phyloP scores from a whole-genome alignment of 2,113 vertebrate species.

The Drymodes brunneopygia region DNA sequence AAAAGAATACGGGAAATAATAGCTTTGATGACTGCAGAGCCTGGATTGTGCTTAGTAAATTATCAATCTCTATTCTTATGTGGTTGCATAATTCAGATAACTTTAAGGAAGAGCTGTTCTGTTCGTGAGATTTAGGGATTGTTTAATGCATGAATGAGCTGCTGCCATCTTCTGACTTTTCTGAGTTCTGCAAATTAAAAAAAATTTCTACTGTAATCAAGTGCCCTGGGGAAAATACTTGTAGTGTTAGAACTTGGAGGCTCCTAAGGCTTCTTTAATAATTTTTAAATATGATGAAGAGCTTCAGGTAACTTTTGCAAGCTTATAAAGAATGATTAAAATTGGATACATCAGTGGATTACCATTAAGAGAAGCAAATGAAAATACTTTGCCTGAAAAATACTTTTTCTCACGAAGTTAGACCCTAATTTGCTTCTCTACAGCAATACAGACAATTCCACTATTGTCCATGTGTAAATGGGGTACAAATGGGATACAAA shows the following conservation, averaged over 20 bases:
- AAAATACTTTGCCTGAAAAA: background rate
- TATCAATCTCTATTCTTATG: background rate
- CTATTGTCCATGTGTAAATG: background rate
- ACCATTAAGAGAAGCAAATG: background rate
- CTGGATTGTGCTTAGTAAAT: background rate
- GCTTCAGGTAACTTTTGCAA: background rate
- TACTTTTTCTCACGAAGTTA: background rate
- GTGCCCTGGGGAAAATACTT: slow-evolving; percentile 21
- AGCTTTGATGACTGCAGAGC: background rate
- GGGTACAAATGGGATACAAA: background rate
- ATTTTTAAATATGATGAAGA: background rate
- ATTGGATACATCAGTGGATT: background rate
- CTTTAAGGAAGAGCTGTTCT: slow-evolving; percentile 39
- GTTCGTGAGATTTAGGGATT: slow-evolving; percentile 17
- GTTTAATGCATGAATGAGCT: slow-evolving; percentile 65
- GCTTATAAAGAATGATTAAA: background rate
- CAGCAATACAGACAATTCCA: background rate
- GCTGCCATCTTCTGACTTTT: slow-evolving; percentile 70
- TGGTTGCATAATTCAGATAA: slow-evolving; percentile 26
- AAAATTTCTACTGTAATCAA: slow-evolving; percentile 12
- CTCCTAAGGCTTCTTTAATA: background rate
- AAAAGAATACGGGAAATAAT: background rate
- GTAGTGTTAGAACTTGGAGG: background rate
- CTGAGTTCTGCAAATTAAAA: slow-evolving; percentile 64
- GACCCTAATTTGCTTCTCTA: background rate